These are phyloP conservation scores for Nothocercus julius DNA, from an alignment of 2,113 vertebrate genomes.

Conservation along the genomic window DNA sequence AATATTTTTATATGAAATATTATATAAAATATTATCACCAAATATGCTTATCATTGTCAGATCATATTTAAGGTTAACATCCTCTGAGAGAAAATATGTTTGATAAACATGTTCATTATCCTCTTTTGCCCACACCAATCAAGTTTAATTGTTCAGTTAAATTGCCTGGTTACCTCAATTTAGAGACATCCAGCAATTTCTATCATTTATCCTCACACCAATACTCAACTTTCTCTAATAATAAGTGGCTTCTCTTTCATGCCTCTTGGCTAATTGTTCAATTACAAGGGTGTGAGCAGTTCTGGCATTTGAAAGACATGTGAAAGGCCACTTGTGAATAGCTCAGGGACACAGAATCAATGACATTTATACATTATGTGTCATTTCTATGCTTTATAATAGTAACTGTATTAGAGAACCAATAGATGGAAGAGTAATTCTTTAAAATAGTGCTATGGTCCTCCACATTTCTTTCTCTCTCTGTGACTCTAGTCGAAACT, in stretches of 20 bases:
- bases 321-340: constrained; percentile 56
- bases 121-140: constrained; percentile 26
- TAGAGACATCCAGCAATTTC: constrained; percentile 35
- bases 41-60: background rate
- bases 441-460: background rate
- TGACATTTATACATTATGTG: constrained; percentile 56
- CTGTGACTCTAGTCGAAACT: background rate
- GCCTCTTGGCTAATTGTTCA: constrained; percentile 73
- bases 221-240: constrained; percentile 50
- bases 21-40: background rate
- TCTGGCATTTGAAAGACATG: constrained; percentile 67
- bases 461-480: background rate
- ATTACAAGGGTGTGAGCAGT: constrained; percentile 53
- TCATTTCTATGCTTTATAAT: constrained; percentile 13
- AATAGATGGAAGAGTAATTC: constrained; percentile 9
- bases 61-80: constrained; percentile 14
- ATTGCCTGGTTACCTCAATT: constrained; percentile 58
- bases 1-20: too few species aligned
- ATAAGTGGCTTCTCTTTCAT: constrained; percentile 38
- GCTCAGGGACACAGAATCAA: constrained; percentile 46
- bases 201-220: constrained; percentile 44
- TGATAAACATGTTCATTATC: constrained; percentile 44
- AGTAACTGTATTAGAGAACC: background rate
- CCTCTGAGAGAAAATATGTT: background rate
- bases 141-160: constrained; percentile 73